phyloP scores from a whole-genome alignment of 2,113 vertebrate genomes.

The Tachuris rubrigastra region DNA sequence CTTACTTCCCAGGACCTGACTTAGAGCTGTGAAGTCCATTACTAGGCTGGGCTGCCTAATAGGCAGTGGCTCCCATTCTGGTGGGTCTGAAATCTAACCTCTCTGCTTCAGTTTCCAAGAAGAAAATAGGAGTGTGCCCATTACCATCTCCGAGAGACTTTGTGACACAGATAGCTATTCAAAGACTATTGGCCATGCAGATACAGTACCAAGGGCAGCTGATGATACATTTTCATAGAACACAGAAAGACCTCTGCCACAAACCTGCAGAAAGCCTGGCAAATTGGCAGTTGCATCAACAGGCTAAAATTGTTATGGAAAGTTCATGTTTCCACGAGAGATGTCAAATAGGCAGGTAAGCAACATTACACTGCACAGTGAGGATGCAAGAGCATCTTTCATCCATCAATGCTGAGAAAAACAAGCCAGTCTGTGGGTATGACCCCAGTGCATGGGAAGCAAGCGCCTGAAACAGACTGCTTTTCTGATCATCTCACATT shows the following conservation, averaged over 20 bases:
- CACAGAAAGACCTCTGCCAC: not conserved
- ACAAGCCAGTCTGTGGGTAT: fast-evolving
- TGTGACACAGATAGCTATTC: not conserved
- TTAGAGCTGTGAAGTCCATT: not conserved
- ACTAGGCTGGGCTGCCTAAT: fast-evolving
- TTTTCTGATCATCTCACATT: not conserved
- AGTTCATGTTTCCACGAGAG: not conserved
- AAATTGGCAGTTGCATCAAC: not conserved
- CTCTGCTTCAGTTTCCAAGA: not conserved
- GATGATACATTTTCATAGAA: not conserved
- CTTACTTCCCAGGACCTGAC: not conserved
- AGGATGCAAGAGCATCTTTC: not conserved
- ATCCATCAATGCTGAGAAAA: not conserved
- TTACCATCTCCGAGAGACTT: fast-evolving
- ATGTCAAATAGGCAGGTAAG: not conserved
- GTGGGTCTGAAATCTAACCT: not conserved
- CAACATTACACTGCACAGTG: fast-evolving
- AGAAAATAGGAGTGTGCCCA: not conserved
- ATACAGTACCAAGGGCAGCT: not conserved
- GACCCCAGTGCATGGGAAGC: fast-evolving
- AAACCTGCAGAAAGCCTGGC: not conserved
- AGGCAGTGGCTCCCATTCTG: not conserved
- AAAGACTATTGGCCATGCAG: not conserved
- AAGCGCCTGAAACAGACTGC: not conserved
- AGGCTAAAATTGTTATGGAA: not conserved